phyloP scores from a whole-genome alignment of 2,888 invertebrate species.

The Drosophila imparisetae region DNA sequence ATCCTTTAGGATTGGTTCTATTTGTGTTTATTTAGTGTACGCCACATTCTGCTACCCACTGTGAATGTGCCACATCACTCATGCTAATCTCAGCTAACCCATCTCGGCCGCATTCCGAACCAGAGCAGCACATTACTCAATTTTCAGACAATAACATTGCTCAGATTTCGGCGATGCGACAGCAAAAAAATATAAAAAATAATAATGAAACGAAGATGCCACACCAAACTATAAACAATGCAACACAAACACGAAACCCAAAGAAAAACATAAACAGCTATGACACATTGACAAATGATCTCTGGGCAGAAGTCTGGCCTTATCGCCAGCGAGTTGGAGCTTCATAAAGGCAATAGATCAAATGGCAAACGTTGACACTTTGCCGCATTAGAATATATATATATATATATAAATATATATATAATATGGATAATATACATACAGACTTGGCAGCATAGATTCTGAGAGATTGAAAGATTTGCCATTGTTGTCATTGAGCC shows the following conservation, averaged over 20 bases:
- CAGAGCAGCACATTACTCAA: constrained; percentile 72
- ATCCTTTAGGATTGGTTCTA: constrained; percentile 5
- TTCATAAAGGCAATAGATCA: constrained; percentile 44
- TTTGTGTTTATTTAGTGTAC: constrained; percentile 20
- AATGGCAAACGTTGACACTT: constrained; percentile 42
- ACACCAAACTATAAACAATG: constrained; percentile 58
- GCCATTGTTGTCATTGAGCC: constrained; percentile 41
- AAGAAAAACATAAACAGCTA: constrained; percentile 12
- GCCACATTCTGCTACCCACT: constrained; percentile 20
- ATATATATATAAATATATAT: neutral
- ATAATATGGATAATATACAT: neutral
- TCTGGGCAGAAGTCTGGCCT: constrained; percentile 29
- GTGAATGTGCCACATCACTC: constrained; percentile 50
- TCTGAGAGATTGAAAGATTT: constrained; percentile 6
- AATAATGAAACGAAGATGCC: constrained; percentile 56
- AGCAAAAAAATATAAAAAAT: constrained; percentile 25
- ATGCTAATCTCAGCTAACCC: constrained; percentile 66
- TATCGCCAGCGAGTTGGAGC: constrained; percentile 7
- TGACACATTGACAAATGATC: constrained; percentile 77
- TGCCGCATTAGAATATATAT: constrained; percentile 27
- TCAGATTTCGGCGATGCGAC: constrained; percentile 62
- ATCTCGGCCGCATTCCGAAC: constrained; percentile 62
- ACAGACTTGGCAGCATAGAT: neutral
- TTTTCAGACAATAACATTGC: constrained; percentile 66
- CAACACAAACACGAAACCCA: constrained; percentile 16